phyloP scores from a whole-genome alignment of 1,140 invertebrate species.

The Caenorhabditis inopinata region DNA sequence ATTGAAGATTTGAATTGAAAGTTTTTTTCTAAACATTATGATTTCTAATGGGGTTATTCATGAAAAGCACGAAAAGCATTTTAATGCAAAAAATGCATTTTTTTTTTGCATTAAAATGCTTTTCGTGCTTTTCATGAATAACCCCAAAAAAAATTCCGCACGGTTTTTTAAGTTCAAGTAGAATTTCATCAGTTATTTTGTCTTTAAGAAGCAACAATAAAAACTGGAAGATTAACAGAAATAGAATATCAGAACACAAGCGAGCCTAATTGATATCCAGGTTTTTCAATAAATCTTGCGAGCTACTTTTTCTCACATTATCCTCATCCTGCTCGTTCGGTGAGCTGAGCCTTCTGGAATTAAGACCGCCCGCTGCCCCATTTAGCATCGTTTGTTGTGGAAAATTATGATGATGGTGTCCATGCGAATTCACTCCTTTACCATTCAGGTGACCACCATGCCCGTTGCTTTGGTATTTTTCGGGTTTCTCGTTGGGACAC shows the following conservation, averaged over 20 bases:
- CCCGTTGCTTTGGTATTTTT: not conserved
- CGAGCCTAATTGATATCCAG: too few species aligned
- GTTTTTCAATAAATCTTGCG: not conserved
- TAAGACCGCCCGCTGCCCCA: not conserved
- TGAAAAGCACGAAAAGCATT: too few species aligned
- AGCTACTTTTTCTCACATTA: not conserved
- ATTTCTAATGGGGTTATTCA: too few species aligned
- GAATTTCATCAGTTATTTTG: too few species aligned
- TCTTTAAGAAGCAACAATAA: not conserved
- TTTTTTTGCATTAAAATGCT: too few species aligned
- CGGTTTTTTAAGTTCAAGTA: too few species aligned
- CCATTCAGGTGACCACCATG: not conserved
- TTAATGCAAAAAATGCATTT: too few species aligned
- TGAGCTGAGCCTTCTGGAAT: not conserved
- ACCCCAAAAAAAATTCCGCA: too few species aligned
- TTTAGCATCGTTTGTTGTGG: not conserved
- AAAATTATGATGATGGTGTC: not conserved
- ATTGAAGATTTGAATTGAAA: too few species aligned
- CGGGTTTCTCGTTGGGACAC: not conserved
- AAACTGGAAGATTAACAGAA: not conserved
- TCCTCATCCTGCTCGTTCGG: conserved; percentile 9
- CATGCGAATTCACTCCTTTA: not conserved
- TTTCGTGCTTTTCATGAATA: too few species aligned
- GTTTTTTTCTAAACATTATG: too few species aligned
- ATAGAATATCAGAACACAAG: not conserved